Evolutionary conservation across 2,888 invertebrate species (phyloP).

Genomic region (Chrysopilus asiliformis): DNA sequence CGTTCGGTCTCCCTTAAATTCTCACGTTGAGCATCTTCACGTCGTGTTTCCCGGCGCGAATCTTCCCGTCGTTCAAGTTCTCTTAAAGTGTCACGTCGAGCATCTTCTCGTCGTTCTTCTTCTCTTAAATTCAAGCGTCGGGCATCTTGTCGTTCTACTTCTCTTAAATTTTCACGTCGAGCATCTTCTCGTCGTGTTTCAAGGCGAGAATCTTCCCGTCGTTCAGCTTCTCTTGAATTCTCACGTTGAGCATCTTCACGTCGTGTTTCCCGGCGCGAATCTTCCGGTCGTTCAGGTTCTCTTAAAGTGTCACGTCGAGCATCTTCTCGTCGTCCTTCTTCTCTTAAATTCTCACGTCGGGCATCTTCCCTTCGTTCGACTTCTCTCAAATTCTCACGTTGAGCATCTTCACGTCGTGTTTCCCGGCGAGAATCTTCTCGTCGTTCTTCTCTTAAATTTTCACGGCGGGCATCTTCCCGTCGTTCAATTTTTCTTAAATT

Average conservation of each 20-base stretch:
- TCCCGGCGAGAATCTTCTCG: not conserved
- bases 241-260: too few species aligned
- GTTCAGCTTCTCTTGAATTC: not conserved
- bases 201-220: not conserved
- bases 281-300: slow-evolving; percentile 1
- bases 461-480: slow-evolving; percentile 1
- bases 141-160: not conserved
- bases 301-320: not conserved
- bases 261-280: too few species aligned
- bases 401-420: not conserved
- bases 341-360: not conserved
- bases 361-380: not conserved
- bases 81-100: not conserved
- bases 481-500: not conserved
- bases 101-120: slow-evolving; percentile 1
- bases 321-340: not conserved
- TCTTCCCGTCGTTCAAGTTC: not conserved
- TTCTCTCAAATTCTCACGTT: not conserved
- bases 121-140: not conserved
- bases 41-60: not conserved
- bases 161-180: not conserved
- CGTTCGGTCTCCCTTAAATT: too few species aligned
- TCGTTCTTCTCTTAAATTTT: not conserved
- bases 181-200: slow-evolving; percentile 1
- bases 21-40: too few species aligned